A percentile compares a stretch with the other conserved stretches of the same genome.
Evolutionary conservation across 2,888 invertebrate genomes (phyloP).

Genomic region (Conops quadrifasciatus): DNA sequence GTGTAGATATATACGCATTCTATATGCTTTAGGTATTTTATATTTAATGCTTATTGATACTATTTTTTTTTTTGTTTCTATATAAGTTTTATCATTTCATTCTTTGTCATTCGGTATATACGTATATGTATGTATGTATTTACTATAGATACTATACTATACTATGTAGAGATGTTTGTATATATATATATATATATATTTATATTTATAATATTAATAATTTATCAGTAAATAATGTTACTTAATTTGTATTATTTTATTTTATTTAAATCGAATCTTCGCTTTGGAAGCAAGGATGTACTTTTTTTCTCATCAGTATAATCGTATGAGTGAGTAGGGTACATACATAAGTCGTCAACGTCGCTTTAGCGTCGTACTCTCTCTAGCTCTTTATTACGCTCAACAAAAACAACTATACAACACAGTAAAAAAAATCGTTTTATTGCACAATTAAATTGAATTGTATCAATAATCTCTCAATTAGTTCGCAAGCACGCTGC

Average conservation of each 20-base stretch:
- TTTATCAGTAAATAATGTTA: constrained; percentile 51
- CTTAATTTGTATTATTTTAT: constrained; percentile 40
- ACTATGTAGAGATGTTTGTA: constrained; percentile 41
- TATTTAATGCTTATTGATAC: constrained; percentile 46
- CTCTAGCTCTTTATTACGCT: too few species aligned
- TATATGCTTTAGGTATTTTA: background rate
- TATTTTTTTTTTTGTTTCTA: constrained; percentile 48
- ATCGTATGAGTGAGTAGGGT: too few species aligned
- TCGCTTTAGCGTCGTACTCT: too few species aligned
- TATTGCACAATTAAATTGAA: too few species aligned
- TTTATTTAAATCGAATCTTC: constrained; percentile 23
- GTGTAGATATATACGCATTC: constrained; percentile 38
- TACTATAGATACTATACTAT: constrained; percentile 31
- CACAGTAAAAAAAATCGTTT: background rate
- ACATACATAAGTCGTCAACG: too few species aligned
- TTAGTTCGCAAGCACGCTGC: background rate
- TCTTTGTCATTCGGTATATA: constrained; percentile 28
- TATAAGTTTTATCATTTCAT: too few species aligned
- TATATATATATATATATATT: constrained; percentile 9
- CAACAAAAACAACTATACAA: background rate
- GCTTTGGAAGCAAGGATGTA: constrained; percentile 24
- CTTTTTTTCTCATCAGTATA: constrained; percentile 22
- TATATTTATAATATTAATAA: constrained; percentile 27
- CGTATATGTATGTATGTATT: constrained; percentile 43
- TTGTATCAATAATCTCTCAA: too few species aligned